A percentile compares a stretch with the other conserved stretches of the same genome.
Evolutionary conservation across 2,888 invertebrate genomes (phyloP).

Genomic region (Mythimna ferrago): DNA sequence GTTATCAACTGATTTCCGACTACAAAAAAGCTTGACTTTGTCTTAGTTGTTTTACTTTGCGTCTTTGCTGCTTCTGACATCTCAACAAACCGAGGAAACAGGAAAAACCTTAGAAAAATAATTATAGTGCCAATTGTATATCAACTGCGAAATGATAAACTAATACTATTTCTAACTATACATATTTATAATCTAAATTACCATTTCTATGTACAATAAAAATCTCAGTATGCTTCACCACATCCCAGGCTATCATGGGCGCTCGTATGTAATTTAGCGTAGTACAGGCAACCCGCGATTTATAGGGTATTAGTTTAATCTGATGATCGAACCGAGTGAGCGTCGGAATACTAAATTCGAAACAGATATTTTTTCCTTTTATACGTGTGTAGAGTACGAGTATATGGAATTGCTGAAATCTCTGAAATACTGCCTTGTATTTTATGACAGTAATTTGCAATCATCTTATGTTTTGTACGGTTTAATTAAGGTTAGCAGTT

Average conservation of each 20-base stretch:
- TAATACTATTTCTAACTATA: too few species aligned
- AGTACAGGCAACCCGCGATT: conserved; percentile 51
- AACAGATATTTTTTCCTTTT: conserved; percentile 19
- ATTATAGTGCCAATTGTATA: too few species aligned
- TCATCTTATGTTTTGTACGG: too few species aligned
- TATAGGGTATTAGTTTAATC: conserved; percentile 55
- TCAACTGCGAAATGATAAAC: too few species aligned
- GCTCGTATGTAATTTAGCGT: conserved; percentile 44
- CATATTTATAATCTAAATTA: too few species aligned
- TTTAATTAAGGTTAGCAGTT: too few species aligned
- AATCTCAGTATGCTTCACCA: neutral
- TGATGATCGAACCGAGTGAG: conserved; percentile 31
- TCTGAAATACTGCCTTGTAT: neutral
- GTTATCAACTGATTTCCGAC: conserved; percentile 9
- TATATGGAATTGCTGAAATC: neutral
- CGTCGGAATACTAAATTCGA: conserved; percentile 35
- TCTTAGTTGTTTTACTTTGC: too few species aligned
- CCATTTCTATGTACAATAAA: neutral
- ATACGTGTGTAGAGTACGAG: neutral
- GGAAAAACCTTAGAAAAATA: too few species aligned
- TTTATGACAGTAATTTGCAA: neutral
- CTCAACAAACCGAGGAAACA: too few species aligned
- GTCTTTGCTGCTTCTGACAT: too few species aligned
- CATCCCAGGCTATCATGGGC: conserved; percentile 10
- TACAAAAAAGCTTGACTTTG: too few species aligned